Percentiles rank a stretch among this genome's conserved stretches.
These are phyloP conservation scores for Bungarus multicinctus DNA, from an alignment of 2,113 vertebrate species.

Conservation along the genomic window DNA sequence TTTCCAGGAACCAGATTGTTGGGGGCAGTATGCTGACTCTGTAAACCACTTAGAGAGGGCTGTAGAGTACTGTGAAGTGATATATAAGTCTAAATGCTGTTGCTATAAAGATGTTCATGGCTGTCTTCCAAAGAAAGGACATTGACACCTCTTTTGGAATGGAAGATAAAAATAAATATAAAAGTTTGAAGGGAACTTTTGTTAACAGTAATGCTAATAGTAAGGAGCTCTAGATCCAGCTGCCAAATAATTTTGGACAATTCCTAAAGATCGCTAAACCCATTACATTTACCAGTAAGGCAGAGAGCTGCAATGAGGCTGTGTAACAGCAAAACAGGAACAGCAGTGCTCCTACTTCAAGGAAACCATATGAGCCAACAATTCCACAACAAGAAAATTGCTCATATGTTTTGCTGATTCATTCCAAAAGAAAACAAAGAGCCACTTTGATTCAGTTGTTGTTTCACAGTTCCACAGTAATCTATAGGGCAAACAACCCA, in stretches of 20 bases:
- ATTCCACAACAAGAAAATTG: not conserved
- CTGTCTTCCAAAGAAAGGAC: not conserved
- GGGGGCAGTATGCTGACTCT: no score
- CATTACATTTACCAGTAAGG: not conserved
- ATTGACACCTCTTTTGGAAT: not conserved
- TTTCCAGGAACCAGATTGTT: no score
- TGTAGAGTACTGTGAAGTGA: no score
- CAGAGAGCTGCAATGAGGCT: not conserved
- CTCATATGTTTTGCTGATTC: not conserved
- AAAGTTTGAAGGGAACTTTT: not conserved
- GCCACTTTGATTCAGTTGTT: not conserved
- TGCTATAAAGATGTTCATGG: not conserved
- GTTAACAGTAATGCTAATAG: not conserved
- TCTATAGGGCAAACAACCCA: not conserved
- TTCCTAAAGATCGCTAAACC: not conserved
- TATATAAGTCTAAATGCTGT: no score
- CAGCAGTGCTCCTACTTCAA: not conserved
- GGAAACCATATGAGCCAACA: not conserved
- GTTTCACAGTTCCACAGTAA: not conserved
- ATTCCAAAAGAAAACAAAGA: not conserved
- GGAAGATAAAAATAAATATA: not conserved
- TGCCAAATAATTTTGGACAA: not conserved
- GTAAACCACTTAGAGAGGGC: no score
- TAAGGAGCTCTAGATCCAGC: not conserved
- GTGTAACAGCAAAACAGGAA: not conserved